phyloP scores from a whole-genome alignment of 2,888 invertebrate species.

The Nemoura dubitans region DNA sequence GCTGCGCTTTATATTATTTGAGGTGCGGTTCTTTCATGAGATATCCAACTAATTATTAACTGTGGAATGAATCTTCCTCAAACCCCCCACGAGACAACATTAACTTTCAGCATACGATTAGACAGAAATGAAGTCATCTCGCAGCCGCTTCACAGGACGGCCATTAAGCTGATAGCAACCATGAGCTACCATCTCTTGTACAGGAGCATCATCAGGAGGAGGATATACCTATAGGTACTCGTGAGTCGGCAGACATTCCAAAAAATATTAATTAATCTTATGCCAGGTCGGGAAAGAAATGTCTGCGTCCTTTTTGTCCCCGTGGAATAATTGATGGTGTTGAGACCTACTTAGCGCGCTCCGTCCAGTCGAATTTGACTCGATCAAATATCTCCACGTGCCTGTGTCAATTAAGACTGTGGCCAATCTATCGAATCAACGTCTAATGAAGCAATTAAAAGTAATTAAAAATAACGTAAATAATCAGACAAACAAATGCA shows the following conservation, averaged over 20 bases:
- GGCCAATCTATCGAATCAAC: background rate
- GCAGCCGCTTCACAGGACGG: background rate
- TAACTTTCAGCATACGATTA: slow-evolving; percentile 16
- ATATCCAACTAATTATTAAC: slow-evolving; percentile 37
- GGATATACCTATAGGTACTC: background rate
- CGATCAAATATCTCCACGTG: background rate
- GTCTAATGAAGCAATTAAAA: background rate
- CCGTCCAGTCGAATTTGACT: background rate
- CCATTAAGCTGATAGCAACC: background rate
- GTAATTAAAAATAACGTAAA: background rate
- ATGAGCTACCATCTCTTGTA: background rate
- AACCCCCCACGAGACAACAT: slow-evolving; percentile 8
- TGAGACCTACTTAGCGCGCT: background rate
- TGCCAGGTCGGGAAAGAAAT: background rate
- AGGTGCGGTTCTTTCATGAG: slow-evolving; percentile 33
- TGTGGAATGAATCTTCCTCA: slow-evolving; percentile 31
- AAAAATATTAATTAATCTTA: slow-evolving; percentile 29
- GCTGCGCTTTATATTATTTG: slow-evolving; percentile 36
- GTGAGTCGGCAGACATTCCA: background rate
- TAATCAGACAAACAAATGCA: background rate
- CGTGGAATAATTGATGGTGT: background rate
- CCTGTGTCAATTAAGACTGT: background rate
- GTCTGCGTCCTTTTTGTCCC: background rate
- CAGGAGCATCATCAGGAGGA: background rate
- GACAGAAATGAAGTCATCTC: slow-evolving; percentile 27